Evolutionary conservation across 2,888 invertebrate species (phyloP).

Genomic region (Octonoba sinensis): DNA sequence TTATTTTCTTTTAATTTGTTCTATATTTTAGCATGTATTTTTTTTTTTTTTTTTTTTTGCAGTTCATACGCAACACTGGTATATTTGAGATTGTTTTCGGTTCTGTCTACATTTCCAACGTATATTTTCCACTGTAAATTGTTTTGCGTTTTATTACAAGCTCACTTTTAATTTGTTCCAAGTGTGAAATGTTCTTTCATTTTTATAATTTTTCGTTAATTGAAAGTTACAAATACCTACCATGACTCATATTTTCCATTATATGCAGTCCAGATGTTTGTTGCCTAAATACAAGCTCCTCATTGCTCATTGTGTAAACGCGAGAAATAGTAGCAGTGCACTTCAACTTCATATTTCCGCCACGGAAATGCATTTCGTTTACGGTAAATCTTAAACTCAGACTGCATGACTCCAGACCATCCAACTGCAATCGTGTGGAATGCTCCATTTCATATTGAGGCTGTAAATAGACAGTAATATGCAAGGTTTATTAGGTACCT

Average conservation of each 20-base stretch:
- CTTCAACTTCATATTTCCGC: conserved; percentile 63
- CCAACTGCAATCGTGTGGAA: conserved; percentile 57
- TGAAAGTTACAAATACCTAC: conserved; percentile 12
- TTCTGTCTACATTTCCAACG: no score
- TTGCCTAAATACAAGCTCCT: conserved; percentile 61
- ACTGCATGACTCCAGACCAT: conserved; percentile 66
- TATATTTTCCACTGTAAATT: no score
- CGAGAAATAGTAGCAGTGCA: conserved; percentile 64
- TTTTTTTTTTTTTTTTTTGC: no score
- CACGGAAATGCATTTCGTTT: conserved; percentile 62
- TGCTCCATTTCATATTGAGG: conserved; percentile 47
- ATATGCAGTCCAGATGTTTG: conserved; percentile 52
- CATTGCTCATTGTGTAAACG: conserved; percentile 64
- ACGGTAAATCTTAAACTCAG: conserved; percentile 61
- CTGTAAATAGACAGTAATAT: neutral
- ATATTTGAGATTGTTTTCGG: no score
- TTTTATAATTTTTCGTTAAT: no score
- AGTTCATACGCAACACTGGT: no score
- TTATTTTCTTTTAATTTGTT: no score
- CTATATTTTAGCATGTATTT: no score
- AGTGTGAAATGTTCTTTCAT: no score
- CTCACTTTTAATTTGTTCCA: no score
- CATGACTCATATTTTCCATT: conserved; percentile 62
- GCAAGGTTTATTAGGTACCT: no score
- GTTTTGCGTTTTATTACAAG: no score